Conservation (phyloP, 2,888 invertebrate genomes). For the Mamestra brassicae region DNA sequence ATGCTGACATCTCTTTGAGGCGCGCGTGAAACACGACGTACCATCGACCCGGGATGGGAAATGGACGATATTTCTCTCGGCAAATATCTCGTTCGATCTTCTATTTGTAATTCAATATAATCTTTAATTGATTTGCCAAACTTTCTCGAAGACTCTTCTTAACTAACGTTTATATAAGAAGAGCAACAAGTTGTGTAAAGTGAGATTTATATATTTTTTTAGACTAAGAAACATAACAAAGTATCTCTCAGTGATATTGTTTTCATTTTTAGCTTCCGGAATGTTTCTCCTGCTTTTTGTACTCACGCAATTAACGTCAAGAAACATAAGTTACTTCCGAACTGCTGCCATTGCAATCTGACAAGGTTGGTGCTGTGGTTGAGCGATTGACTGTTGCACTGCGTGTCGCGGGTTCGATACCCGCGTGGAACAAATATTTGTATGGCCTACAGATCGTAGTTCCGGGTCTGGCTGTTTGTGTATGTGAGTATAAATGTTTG, state of each 20-base stretch:
- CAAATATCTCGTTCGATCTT: background rate
- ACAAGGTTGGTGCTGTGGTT: no score
- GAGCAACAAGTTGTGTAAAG: constrained; percentile 10
- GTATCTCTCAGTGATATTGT: background rate
- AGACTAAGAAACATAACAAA: background rate
- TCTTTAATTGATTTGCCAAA: background rate
- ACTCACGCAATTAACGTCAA: background rate
- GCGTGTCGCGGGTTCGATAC: no score
- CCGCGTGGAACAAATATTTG: no score
- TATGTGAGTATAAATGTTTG: no score
- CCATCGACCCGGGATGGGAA: background rate
- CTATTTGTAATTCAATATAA: background rate
- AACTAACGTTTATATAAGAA: background rate
- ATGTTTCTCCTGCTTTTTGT: no score
- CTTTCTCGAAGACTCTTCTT: background rate
- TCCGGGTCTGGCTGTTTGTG: no score
- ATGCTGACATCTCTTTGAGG: no score
- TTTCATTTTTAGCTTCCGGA: background rate
- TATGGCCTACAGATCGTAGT: no score
- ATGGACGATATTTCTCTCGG: background rate
- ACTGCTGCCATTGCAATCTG: no score
- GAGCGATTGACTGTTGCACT: no score
- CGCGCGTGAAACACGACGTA: no score
- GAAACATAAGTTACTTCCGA: background rate
- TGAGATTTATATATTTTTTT: background rate